Conservation (phyloP, 2,888 invertebrate species). For the Nowickia ferox region DNA sequence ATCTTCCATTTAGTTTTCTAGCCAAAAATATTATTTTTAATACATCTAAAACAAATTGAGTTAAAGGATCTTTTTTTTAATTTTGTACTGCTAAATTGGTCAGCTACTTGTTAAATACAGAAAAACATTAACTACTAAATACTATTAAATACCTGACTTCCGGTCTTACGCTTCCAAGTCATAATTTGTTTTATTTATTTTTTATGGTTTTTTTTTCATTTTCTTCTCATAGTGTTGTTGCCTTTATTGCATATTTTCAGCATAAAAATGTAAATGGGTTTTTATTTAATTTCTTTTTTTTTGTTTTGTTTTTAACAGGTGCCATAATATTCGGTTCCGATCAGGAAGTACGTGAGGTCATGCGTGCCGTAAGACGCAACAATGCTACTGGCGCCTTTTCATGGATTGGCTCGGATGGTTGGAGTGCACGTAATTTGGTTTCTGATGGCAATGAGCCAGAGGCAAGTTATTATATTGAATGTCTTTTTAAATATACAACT, state of each 20-base stretch:
- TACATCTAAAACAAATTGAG: too few relatives aligned
- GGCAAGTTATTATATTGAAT: slow-evolving; percentile 78
- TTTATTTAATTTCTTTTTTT: slow-evolving; percentile 1
- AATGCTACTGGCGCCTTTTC: slow-evolving; percentile 95
- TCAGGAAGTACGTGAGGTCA: slow-evolving; percentile 97
- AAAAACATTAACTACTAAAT: slow-evolving; percentile 8
- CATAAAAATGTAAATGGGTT: background rate
- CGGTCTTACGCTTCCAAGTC: background rate
- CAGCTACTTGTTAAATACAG: background rate
- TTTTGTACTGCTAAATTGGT: background rate
- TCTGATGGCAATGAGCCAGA: slow-evolving; percentile 94
- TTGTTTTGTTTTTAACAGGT: slow-evolving; percentile 85
- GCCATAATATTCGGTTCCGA: slow-evolving; percentile 98
- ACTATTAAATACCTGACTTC: slow-evolving; percentile 34
- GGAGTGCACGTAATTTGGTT: slow-evolving; percentile 94
- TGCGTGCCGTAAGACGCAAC: slow-evolving; percentile 94
- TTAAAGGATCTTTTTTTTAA: background rate
- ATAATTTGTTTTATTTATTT: background rate
- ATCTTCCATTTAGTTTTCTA: too few relatives aligned
- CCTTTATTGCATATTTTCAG: background rate
- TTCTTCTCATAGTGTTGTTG: background rate
- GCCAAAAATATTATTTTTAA: too few relatives aligned
- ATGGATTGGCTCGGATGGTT: slow-evolving; percentile 98
- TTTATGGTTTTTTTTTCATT: background rate
- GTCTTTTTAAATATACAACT: background rate